phyloP scores from a whole-genome alignment of 2,888 invertebrate genomes.

The Oscheius sp. region DNA sequence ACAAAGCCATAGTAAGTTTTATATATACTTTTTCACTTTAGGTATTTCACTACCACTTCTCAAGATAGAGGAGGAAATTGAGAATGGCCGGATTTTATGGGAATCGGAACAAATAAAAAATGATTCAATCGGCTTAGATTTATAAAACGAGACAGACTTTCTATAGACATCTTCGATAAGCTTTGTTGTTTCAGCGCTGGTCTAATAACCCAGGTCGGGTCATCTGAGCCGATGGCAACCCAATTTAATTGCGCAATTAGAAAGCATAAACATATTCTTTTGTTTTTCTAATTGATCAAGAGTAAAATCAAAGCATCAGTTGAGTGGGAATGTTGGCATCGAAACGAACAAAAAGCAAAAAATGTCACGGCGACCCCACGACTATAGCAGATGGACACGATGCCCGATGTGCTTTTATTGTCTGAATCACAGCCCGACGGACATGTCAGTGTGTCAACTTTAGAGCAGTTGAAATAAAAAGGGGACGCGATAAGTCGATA shows the following conservation, averaged over 20 bases:
- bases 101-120: background rate
- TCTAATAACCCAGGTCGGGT: conserved; percentile 26
- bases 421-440: conserved; percentile 24
- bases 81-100: background rate
- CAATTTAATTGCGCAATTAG: conserved; percentile 28
- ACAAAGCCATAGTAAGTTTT: no score
- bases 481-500: background rate
- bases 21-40: no score
- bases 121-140: background rate
- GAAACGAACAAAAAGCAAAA: no score
- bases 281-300: no score
- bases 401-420: conserved; percentile 27
- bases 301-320: no score
- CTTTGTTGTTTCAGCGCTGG: conserved; percentile 28
- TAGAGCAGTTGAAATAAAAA: background rate
- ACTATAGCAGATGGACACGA: conserved; percentile 28
- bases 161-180: no score
- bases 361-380: no score
- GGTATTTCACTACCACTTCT: no score
- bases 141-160: background rate
- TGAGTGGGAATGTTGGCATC: no score
- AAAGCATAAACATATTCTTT: no score
- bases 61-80: background rate
- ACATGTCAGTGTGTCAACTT: background rate
- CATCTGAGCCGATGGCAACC: conserved; percentile 22